These are phyloP conservation scores for Marronus borbonicus DNA, from an alignment of 2,888 invertebrate genomes.

Conservation along the genomic window DNA sequence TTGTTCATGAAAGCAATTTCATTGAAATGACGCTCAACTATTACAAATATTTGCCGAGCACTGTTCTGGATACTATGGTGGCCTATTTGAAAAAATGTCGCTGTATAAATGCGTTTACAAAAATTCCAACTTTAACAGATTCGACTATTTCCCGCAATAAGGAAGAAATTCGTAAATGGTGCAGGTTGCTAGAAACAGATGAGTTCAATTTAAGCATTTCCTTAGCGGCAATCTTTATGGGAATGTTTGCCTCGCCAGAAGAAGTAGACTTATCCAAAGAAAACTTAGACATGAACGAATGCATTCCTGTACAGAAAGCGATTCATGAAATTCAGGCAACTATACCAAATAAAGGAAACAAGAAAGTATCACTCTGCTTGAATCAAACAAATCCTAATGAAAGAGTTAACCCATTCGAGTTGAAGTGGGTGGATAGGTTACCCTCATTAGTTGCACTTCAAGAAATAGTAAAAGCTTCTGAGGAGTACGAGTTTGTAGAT, in stretches of 20 bases:
- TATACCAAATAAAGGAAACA: constrained; percentile 14
- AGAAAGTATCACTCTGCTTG: constrained; percentile 3
- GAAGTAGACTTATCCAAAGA: constrained; percentile 9
- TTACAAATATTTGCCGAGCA: constrained; percentile 45
- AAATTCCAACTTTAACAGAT: constrained; percentile 19
- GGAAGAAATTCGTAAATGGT: constrained; percentile 41
- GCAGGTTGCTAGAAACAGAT: constrained; percentile 20
- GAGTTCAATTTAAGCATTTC: constrained; percentile 32
- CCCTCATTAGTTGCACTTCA: constrained; percentile 44
- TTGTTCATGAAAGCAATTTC: constrained; percentile 49
- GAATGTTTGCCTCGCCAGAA: constrained; percentile 35
- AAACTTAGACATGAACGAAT: not conserved
- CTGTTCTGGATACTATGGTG: constrained; percentile 33
- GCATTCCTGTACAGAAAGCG: constrained; percentile 29
- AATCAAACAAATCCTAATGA: constrained; percentile 43
- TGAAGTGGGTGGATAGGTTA: constrained; percentile 49
- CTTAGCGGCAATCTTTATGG: constrained; percentile 29
- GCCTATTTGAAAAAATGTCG: constrained; percentile 40
- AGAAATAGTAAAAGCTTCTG: constrained; percentile 31
- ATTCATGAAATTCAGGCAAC: constrained; percentile 22
- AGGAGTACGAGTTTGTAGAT: constrained; percentile 47
- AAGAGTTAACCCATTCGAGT: constrained; percentile 38
- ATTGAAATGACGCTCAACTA: constrained; percentile 48
- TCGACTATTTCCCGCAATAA: constrained; percentile 17
- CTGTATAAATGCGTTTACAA: constrained; percentile 33